Evolutionary conservation across 2,888 invertebrate species (phyloP).

Genomic region (Acleris holmiana): DNA sequence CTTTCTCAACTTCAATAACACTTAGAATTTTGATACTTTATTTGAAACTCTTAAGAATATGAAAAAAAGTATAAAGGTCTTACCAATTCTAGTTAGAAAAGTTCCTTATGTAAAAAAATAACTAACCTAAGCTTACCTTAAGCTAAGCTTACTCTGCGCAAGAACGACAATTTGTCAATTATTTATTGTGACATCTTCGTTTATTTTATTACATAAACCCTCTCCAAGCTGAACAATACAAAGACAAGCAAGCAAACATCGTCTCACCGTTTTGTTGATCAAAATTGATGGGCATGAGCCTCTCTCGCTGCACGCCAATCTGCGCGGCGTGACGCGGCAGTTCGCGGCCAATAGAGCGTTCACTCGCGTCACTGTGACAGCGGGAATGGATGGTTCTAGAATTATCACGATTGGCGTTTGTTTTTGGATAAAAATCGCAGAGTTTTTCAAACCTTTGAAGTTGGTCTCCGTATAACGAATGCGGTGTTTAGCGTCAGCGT

Average conservation of each 20-base stretch:
- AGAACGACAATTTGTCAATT: too few relatives aligned
- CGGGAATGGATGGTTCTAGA: constrained; percentile 36
- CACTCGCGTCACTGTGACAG: constrained; percentile 45
- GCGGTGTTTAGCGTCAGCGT: too few relatives aligned
- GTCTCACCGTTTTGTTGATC: constrained; percentile 27
- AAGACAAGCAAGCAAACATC: background rate
- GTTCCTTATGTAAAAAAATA: too few relatives aligned
- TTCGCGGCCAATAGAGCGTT: constrained; percentile 59
- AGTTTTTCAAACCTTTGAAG: too few relatives aligned
- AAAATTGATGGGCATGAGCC: constrained; percentile 43
- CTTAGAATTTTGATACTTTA: too few relatives aligned
- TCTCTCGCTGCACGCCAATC: constrained; percentile 56
- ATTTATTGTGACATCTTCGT: background rate
- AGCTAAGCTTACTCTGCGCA: too few relatives aligned
- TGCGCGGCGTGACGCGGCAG: constrained; percentile 65
- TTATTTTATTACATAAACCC: background rate
- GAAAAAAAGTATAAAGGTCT: too few relatives aligned
- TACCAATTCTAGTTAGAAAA: too few relatives aligned
- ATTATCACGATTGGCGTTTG: background rate
- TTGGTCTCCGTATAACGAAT: too few relatives aligned
- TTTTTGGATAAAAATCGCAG: background rate
- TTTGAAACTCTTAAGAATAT: too few relatives aligned
- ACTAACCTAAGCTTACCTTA: too few relatives aligned
- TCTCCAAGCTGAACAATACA: background rate
- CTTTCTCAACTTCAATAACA: too few relatives aligned